Evolutionary conservation across 2,113 vertebrate species (phyloP), one percentile per base, ranked within the genome.

Genomic region (Macquaria ambigua): DNA sequence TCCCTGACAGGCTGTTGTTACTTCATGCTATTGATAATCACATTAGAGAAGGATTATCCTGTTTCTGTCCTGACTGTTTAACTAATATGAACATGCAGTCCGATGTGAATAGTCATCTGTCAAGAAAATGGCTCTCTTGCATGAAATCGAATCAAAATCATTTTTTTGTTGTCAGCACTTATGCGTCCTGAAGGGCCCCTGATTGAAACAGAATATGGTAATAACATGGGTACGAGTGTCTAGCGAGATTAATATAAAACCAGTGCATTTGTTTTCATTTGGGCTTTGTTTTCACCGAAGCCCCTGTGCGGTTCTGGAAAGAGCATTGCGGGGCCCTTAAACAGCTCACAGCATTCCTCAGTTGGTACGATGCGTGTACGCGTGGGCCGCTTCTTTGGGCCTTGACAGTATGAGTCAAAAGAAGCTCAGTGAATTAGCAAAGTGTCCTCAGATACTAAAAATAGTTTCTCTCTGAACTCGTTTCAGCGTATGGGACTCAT

Each of bases 221-320:
- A 79, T 71, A 79, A 86, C 68, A 87, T 18, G 58, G 70, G 31
- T 68, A 76, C 59, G 14, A 87, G 31, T 68, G 86, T 91, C 79
- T 84, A 6, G 55, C 0, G 48, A 76, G 89, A 76, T 85, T 72
- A 84, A 90, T 68, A 83, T 81, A 61, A 90, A 91, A 81, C 74
- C 86, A 64, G 81, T 64, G 81, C 91, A 89, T 93, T 84, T 94
- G 94, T 88, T 92, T 94, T 86, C 85, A 84, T 89, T 93, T 68
- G 88, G 87, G 79, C 61, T 83, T 87, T 90, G 89, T 89, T 86
- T 87, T 82, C 79, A 58, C 66, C 86, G 76, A 88, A 85, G 74
- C 83, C 81, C 71, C 83, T 87, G 85, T 89, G 84, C 20, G 61
- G 87, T 78, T 90, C 66, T 91, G 90, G 87, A 85, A 88, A 81